These are phyloP conservation scores for Crotalus adamanteus DNA, from an alignment of 2,797 vertebrate species.

Conservation along the genomic window DNA sequence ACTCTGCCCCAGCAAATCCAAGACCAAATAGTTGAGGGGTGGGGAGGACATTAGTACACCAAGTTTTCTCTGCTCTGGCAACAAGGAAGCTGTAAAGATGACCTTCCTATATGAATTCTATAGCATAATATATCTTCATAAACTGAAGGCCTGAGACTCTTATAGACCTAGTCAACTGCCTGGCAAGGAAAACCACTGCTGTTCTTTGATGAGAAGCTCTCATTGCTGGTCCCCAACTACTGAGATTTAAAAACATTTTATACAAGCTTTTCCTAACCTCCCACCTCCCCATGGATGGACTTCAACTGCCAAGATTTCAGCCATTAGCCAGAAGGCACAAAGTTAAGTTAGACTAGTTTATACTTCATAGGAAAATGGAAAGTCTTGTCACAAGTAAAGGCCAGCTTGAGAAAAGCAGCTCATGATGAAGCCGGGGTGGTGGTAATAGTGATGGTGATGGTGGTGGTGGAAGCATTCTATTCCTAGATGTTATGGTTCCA, in stretches of 20 bases:
- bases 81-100: slow-evolving; percentile 7
- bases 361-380: fast-evolving
- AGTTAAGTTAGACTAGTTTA: background rate
- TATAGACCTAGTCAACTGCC: slow-evolving; percentile 21
- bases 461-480: background rate
- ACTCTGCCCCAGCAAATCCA: background rate
- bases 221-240: background rate
- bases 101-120: slow-evolving; percentile 18
- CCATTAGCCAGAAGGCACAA: background rate
- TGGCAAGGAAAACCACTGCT: slow-evolving; percentile 6
- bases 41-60: background rate
- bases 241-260: background rate
- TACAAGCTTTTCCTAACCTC: background rate
- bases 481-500: background rate
- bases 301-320: background rate
- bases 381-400: background rate
- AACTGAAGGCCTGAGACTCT: background rate
- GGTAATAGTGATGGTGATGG: background rate
- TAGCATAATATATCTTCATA: slow-evolving; percentile 7
- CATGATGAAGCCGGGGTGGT: background rate
- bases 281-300: background rate
- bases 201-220: background rate
- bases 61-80: background rate
- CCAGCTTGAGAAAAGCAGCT: background rate
- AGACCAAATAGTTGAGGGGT: background rate